Percentiles rank a stretch among this genome's conserved stretches.
Conservation (phyloP, 2,113 vertebrate species). For the Machaerirhynchus nigripectus region DNA sequence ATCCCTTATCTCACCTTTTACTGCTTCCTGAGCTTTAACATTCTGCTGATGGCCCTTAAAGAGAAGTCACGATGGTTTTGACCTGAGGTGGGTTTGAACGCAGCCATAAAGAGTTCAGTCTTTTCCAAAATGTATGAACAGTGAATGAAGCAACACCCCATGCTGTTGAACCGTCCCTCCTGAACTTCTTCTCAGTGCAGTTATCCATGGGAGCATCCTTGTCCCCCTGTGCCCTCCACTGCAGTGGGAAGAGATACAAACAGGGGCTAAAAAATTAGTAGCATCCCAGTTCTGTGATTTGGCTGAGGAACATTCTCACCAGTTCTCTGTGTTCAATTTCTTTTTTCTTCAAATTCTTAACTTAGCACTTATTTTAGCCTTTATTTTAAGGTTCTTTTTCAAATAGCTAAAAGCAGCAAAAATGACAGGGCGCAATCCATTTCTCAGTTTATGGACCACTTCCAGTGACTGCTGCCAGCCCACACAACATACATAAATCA, state of each 20-base stretch:
- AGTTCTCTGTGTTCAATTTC: neutral
- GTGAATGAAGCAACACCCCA: neutral
- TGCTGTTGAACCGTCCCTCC: neutral
- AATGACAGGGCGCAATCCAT: constrained; percentile 17
- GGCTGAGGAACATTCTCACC: neutral
- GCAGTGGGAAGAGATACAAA: neutral
- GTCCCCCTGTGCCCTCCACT: neutral
- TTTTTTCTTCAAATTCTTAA: neutral
- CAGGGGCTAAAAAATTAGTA: neutral
- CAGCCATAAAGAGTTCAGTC: neutral
- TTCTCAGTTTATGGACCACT: neutral
- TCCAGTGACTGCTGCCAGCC: constrained; percentile 36
- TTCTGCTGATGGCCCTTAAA: neutral
- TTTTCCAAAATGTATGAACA: neutral
- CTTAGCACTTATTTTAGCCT: neutral
- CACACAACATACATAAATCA: neutral
- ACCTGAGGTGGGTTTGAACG: neutral
- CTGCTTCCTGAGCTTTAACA: neutral
- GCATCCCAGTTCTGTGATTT: neutral
- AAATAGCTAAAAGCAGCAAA: constrained; percentile 4
- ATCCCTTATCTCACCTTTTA: neutral
- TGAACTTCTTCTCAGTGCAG: neutral
- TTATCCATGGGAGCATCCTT: neutral
- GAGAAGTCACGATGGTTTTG: neutral
- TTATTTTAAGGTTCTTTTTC: neutral